Evolutionary conservation across 2,797 vertebrate genomes (phyloP).

Genomic region (Gymnopithys bicolor): DNA sequence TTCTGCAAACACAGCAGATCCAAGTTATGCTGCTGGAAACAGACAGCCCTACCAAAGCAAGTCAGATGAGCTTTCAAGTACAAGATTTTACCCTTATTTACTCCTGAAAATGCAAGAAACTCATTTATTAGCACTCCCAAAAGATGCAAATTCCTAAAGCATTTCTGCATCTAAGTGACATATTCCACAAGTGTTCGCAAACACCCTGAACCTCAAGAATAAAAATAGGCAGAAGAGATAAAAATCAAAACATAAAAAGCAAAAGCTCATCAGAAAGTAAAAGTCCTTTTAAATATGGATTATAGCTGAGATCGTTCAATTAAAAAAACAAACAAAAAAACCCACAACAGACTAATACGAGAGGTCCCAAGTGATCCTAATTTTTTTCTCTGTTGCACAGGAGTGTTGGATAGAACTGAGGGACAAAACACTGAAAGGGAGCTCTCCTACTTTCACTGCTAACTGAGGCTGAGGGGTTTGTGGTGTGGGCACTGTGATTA

Average conservation of each 20-base stretch:
- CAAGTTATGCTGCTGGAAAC: not conserved
- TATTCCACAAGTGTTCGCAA: fast-evolving
- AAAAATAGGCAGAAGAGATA: not conserved
- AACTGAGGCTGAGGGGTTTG: not conserved
- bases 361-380: not conserved
- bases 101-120: not conserved
- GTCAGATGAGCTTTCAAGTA: not conserved
- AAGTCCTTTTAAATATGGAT: not conserved
- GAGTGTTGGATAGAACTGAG: not conserved
- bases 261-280: not conserved
- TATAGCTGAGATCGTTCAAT: not conserved
- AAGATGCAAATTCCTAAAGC: not conserved
- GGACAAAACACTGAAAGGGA: not conserved
- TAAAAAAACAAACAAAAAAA: not conserved
- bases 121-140: not conserved
- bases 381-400: not conserved
- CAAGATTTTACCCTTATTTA: not conserved
- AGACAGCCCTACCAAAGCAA: not conserved
- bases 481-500: not conserved
- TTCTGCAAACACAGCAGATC: not conserved
- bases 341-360: not conserved
- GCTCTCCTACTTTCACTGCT: not conserved
- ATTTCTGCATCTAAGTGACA: not conserved
- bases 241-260: not conserved
- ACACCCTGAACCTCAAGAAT: not conserved